These are phyloP conservation scores for Chaenocephalus aceratus DNA, from an alignment of 2,113 vertebrate species.

Conservation along the genomic window DNA sequence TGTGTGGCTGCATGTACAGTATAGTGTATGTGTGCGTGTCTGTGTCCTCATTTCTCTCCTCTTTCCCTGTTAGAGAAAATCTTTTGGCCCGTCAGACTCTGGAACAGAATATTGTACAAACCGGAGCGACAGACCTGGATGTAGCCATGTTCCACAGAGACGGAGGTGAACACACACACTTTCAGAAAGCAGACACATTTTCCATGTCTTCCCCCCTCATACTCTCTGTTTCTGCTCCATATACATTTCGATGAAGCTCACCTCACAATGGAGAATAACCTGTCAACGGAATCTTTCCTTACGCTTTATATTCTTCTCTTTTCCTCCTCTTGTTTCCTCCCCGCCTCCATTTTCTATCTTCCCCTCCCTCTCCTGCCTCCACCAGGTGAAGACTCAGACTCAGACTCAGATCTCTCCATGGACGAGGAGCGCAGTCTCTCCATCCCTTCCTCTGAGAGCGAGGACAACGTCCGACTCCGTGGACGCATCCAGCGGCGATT, in stretches of 20 bases:
- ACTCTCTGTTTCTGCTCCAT: neutral
- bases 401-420: conserved; percentile 95
- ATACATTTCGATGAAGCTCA: conserved; percentile 1
- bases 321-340: neutral
- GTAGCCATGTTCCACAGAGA: conserved; percentile 98
- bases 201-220: neutral
- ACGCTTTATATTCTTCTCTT: neutral
- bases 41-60: conserved; percentile 18
- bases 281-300: neutral
- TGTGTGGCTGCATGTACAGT: neutral
- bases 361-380: neutral
- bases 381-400: conserved; percentile 94
- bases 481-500: conserved; percentile 94
- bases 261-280: neutral
- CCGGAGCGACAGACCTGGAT: conserved; percentile 95
- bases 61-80: conserved; percentile 88
- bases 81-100: conserved; percentile 89
- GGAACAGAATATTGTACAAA: conserved; percentile 91
- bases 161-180: conserved; percentile 85
- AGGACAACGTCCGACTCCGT: conserved; percentile 93
- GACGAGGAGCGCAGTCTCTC: conserved; percentile 97
- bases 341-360: neutral
- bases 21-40: neutral
- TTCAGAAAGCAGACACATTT: neutral
- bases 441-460: conserved; percentile 96